Conservation (phyloP, 2,888 invertebrate genomes). For the Dicyrtoma fusca region DNA sequence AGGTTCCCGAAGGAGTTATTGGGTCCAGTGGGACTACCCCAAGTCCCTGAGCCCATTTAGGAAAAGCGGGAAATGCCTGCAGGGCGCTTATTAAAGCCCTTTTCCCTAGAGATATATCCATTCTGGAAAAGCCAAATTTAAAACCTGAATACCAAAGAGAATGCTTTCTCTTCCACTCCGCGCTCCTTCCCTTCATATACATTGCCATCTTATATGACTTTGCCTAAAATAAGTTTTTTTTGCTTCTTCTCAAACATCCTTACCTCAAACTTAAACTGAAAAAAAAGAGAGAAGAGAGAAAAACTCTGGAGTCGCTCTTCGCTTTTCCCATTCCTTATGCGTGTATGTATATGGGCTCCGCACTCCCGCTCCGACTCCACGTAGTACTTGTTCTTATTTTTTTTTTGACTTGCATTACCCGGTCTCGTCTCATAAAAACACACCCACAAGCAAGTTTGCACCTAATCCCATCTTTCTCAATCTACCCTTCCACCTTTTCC, state of each 20-base stretch:
- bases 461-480: slow-evolving; percentile 29
- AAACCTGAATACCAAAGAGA: slow-evolving; percentile 57
- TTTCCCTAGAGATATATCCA: slow-evolving; percentile 56
- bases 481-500: slow-evolving; percentile 22
- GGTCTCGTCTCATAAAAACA: slow-evolving; percentile 28
- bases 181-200: slow-evolving; percentile 10
- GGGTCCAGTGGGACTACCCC: slow-evolving; percentile 52
- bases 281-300: not conserved
- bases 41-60: slow-evolving; percentile 56
- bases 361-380: not conserved
- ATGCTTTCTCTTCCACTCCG: slow-evolving; percentile 43
- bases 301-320: slow-evolving; percentile 11
- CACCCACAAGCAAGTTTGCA: slow-evolving; percentile 37
- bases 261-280: slow-evolving; percentile 12
- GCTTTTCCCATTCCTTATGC: not conserved
- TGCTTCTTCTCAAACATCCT: slow-evolving; percentile 5
- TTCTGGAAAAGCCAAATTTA: slow-evolving; percentile 57
- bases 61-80: slow-evolving; percentile 56
- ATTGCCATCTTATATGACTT: slow-evolving; percentile 41
- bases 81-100: slow-evolving; percentile 57
- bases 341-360: not conserved
- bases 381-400: slow-evolving; percentile 23
- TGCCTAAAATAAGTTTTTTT: slow-evolving; percentile 43
- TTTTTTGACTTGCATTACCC: slow-evolving; percentile 44
- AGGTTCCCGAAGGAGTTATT: slow-evolving; percentile 52